Evolutionary conservation across 2,797 vertebrate genomes (phyloP), one percentile per base, ranked within the genome.

Genomic region (Notolabrus celidotus): DNA sequence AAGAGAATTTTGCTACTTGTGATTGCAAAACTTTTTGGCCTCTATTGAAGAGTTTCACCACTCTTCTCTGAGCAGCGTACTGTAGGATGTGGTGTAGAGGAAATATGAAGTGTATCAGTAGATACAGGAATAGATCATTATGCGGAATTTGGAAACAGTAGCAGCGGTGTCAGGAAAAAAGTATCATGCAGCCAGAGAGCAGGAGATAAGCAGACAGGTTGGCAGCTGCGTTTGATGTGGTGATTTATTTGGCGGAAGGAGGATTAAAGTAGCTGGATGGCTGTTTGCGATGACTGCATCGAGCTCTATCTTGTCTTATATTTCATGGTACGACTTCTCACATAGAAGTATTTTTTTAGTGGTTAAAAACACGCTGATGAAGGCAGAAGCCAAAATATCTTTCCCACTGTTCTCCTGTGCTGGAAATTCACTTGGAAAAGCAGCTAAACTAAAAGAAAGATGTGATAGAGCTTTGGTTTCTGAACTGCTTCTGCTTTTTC

Each of bases 41-140:
- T 81, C 45, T 36, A 10, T 41, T 41, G 22, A n/a, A 51, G 46
- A 74, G 71, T 60, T 80, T 71, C 62, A 15, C 2, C 16, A 39
- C 41, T 87, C 77, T 84, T 85, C 89, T 56, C 55, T 70, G 50
- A 61, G 31, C 0, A 1, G 25, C 12, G 23, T 16, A 20, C 62
- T 74, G 71, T 42, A 27, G 47, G 61, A 68, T 70, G 58, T 14
- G 61, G 5, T 43, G 63, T 6, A 31, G 73, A 72, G 47, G 66
- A 66, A 61, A 45, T 76, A 17, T 64, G 71, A 75, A 68, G 55
- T 43, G 50, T 73, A 57, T 43, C 41, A 31, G 67, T 67, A 45
- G 39, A 10, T 64, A 57, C 77, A 78, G 73, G 68, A 82, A 84
- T 68, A 82, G 82, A 87, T 89, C 62, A 66, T 83, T 60, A 79